phyloP scores from a whole-genome alignment of 2,888 invertebrate genomes.

The Chouioia cunea region DNA sequence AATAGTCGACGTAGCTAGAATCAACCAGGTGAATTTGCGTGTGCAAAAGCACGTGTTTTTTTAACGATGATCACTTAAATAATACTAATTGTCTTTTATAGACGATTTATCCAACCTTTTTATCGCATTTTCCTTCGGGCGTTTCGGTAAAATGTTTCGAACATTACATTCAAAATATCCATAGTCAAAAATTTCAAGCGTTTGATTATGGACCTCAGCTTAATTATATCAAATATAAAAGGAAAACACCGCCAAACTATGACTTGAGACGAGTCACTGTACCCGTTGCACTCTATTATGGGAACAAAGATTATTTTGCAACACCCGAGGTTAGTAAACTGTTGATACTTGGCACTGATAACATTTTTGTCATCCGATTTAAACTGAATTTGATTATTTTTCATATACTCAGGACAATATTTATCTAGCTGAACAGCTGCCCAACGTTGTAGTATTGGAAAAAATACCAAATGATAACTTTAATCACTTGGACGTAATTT shows the following conservation, averaged over 20 bases:
- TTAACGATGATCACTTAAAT: too few species aligned
- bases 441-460: conserved; percentile 10
- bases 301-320: conserved; percentile 16
- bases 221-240: conserved; percentile 23
- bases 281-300: conserved; percentile 26
- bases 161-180: conserved; percentile 21
- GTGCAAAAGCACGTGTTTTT: too few species aligned
- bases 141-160: conserved; percentile 8
- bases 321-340: conserved; percentile 7
- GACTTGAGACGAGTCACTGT: conserved; percentile 19
- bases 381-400: conserved; percentile 3
- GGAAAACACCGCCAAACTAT: conserved; percentile 13
- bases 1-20: background rate
- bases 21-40: conserved; percentile 10
- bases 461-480: conserved; percentile 8
- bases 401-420: conserved; percentile 19
- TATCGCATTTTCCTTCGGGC: conserved; percentile 20
- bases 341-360: background rate
- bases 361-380: background rate
- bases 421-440: conserved; percentile 1
- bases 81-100: background rate
- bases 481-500: conserved; percentile 35
- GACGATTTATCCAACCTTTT: conserved; percentile 2
- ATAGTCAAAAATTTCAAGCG: conserved; percentile 16
- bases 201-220: conserved; percentile 19